phyloP scores from a whole-genome alignment of 2,113 vertebrate species.

The Tragelaphus strepsiceros region DNA sequence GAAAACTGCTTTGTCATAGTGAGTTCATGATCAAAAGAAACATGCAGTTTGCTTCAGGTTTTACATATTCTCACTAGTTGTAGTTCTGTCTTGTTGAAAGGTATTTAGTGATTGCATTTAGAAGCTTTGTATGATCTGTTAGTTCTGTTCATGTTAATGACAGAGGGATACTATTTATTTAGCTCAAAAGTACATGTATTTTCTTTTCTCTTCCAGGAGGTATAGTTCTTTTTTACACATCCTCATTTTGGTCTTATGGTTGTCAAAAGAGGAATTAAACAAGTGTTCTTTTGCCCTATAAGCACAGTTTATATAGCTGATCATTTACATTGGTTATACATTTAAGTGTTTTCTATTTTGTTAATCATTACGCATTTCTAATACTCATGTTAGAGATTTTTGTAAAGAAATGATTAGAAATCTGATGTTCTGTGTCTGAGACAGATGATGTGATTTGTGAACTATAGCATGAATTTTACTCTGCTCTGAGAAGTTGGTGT shows the following conservation, averaged over 20 bases:
- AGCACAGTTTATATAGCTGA: background rate
- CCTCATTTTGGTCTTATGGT: background rate
- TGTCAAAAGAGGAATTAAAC: conserved; percentile 40
- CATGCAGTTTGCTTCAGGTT: background rate
- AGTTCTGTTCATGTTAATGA: background rate
- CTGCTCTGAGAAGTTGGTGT: background rate
- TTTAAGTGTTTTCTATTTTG: conserved; percentile 28
- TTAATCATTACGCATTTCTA: conserved; percentile 35
- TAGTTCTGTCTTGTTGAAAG: background rate
- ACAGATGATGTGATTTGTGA: background rate
- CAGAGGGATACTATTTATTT: conserved; percentile 22
- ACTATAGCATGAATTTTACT: conserved; percentile 1
- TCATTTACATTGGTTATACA: background rate
- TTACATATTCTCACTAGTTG: conserved; percentile 24
- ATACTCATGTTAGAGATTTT: conserved; percentile 20
- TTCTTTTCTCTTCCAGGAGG: background rate
- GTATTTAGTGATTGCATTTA: background rate
- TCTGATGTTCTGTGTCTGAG: background rate
- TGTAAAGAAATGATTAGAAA: background rate
- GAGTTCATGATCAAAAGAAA: background rate
- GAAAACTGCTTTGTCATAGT: background rate
- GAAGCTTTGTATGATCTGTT: background rate
- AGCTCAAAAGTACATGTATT: background rate
- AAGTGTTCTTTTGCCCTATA: conserved; percentile 17
- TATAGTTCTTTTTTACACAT: background rate